Conservation (phyloP, 2,797 vertebrate genomes). For the Lutjanus campechanus region DNA sequence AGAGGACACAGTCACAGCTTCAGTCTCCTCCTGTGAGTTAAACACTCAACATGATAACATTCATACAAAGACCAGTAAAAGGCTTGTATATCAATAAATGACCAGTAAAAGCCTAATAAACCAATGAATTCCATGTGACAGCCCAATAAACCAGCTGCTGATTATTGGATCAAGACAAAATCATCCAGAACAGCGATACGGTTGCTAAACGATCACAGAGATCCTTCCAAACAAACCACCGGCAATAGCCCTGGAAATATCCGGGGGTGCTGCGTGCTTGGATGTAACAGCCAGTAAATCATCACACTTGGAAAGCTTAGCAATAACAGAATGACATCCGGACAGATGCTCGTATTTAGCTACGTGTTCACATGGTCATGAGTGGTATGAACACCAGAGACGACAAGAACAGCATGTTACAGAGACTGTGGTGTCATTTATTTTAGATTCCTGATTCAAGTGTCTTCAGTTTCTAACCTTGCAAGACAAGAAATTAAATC, state of each 20-base stretch:
- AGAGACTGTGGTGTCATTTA: neutral
- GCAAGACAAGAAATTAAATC: neutral
- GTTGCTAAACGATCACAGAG: neutral
- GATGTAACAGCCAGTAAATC: neutral
- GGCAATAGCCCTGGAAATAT: neutral
- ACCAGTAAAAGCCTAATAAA: conserved; percentile 1
- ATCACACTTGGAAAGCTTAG: conserved; percentile 10
- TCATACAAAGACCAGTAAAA: neutral
- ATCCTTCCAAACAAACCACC: conserved; percentile 10
- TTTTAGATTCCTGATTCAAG: neutral
- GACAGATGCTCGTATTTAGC: neutral
- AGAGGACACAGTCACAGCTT: neutral
- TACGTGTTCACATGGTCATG: neutral
- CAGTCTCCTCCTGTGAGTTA: neutral
- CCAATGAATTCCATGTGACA: neutral
- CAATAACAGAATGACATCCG: conserved; percentile 7
- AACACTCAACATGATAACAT: neutral
- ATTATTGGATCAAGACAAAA: neutral
- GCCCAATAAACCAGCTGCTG: conserved; percentile 3
- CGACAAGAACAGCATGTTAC: neutral
- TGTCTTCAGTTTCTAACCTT: neutral
- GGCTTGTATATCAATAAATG: conserved; percentile 4
- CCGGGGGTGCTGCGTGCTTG: neutral
- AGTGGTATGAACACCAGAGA: neutral
- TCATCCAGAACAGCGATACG: neutral